phyloP scores from a whole-genome alignment of 2,888 invertebrate species.

The Athalia cordata region DNA sequence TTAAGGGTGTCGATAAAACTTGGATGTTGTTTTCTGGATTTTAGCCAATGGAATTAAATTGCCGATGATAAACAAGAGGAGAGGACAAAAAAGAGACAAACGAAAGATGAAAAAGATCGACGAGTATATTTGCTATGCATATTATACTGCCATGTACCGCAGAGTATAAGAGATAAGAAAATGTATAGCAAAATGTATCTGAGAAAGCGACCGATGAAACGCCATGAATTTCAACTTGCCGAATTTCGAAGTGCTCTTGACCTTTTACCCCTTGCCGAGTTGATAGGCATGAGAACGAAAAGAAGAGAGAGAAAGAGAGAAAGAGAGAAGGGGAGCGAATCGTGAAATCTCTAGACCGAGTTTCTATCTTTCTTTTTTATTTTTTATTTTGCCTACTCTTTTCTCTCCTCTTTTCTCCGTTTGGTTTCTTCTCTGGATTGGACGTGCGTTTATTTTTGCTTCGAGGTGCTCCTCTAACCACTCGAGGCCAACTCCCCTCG shows the following conservation, averaged over 20 bases:
- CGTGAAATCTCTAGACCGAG: constrained; percentile 26
- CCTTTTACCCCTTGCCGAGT: constrained; percentile 33
- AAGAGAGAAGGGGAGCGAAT: not conserved
- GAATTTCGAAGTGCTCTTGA: constrained; percentile 46
- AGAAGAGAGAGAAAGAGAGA: no score
- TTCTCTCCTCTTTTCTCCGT: constrained; percentile 7
- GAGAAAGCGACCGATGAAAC: constrained; percentile 29
- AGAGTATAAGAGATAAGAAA: constrained; percentile 5
- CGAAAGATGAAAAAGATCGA: no score
- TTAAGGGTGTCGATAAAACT: no score
- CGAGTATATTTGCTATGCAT: no score
- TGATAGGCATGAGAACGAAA: no score
- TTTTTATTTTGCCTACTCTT: not conserved
- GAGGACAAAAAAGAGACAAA: no score
- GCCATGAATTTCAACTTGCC: constrained; percentile 43
- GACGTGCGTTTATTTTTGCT: constrained; percentile 38
- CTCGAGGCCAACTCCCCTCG: constrained; percentile 26
- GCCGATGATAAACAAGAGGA: no score
- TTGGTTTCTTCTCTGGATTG: constrained; percentile 45
- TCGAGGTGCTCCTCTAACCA: constrained; percentile 10
- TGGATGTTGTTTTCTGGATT: no score
- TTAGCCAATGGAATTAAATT: no score
- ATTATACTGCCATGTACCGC: no score
- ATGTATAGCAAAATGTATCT: constrained; percentile 25
- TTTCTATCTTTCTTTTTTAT: not conserved